Percentiles rank a stretch among this genome's conserved stretches.
Evolutionary conservation across 1,140 invertebrate genomes (phyloP).

Genomic region (Drosophila grimshawi): DNA sequence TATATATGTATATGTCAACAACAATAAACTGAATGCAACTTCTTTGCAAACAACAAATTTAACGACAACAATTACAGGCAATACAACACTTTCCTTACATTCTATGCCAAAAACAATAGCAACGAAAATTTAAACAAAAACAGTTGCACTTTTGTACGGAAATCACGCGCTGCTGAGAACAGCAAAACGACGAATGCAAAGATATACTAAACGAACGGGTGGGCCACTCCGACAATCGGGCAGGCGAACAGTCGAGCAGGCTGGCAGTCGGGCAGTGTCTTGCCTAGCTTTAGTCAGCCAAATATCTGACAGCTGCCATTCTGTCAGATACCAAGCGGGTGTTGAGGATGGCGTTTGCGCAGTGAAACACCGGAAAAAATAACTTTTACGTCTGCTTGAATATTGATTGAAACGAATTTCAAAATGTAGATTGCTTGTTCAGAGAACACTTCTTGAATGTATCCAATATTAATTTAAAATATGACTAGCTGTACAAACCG

Average conservation of each 20-base stretch:
- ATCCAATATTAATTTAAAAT: no score
- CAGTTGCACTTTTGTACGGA: neutral
- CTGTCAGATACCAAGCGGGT: neutral
- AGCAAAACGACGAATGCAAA: constrained; percentile 3
- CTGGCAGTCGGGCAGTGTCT: constrained; percentile 31
- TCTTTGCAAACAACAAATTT: neutral
- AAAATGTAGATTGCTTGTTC: no score
- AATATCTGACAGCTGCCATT: constrained; percentile 37
- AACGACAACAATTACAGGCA: constrained; percentile 5
- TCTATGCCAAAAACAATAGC: neutral
- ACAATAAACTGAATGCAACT: neutral
- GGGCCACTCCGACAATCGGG: neutral
- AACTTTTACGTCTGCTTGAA: no score
- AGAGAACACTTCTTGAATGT: no score
- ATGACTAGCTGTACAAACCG: no score
- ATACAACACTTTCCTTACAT: neutral
- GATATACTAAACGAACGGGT: neutral
- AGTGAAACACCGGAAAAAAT: neutral
- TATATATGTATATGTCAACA: neutral
- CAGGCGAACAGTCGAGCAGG: neutral
- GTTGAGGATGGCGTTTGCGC: constrained; percentile 47
- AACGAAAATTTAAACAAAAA: neutral
- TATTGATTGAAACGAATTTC: no score
- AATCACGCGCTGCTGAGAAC: neutral
- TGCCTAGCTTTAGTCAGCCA: constrained; percentile 41